Conservation (phyloP, 2,113 vertebrate species). For the Alexandromys fortis region DNA sequence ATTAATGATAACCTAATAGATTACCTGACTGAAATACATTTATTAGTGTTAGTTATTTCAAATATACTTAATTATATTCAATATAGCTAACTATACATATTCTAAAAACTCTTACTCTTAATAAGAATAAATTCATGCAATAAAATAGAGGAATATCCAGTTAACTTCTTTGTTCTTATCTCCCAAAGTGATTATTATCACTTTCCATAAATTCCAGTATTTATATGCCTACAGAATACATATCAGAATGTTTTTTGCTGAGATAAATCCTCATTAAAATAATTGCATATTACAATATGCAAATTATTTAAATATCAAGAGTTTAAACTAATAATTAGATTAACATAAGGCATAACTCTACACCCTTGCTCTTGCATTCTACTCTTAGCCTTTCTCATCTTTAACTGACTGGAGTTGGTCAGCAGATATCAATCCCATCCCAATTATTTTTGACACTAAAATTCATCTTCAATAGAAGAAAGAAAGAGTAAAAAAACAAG, state of each 20-base stretch:
- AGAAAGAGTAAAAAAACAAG: not conserved
- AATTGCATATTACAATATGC: not conserved
- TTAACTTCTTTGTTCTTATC: not conserved
- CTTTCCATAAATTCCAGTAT: not conserved
- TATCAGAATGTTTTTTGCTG: not conserved
- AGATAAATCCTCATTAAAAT: not conserved
- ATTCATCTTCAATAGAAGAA: not conserved
- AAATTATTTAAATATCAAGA: not conserved
- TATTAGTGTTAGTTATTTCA: not conserved
- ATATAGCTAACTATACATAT: not conserved
- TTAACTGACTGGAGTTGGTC: not conserved
- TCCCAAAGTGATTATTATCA: not conserved
- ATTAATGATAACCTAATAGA: not conserved
- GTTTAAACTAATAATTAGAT: not conserved
- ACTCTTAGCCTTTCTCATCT: not conserved
- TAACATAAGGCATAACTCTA: not conserved
- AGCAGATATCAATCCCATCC: fast-evolving
- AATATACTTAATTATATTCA: not conserved
- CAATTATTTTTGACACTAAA: fast-evolving
- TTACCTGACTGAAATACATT: not conserved
- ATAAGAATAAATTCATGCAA: not conserved
- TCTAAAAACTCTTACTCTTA: not conserved
- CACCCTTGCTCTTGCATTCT: not conserved
- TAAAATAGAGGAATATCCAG: not conserved
- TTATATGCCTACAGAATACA: not conserved